Base-by-base conservation (phyloP, 2,888 invertebrate species). In the Pachydiplax longipennis region DNA sequence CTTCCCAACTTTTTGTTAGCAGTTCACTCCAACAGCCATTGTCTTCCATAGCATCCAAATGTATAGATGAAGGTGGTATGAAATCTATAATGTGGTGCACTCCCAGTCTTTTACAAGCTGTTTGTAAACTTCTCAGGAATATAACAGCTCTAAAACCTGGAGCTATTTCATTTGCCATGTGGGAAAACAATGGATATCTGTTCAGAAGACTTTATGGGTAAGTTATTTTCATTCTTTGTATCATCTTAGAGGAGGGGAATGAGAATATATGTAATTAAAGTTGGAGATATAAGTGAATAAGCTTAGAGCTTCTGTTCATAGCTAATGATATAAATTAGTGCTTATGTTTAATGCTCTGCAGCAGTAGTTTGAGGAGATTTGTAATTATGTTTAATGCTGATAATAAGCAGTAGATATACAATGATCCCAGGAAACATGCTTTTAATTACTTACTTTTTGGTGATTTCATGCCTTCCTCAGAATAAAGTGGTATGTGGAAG, bases 91-190 rank as follows among this genome's bases (percentile, higher is more conserved):
- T 37, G 37, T 87, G 87, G 87, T 87, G 58, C n/a, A 95, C 95
- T 8, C 95, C 95, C 12, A 93, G 93, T 91, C 93, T 95, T 18
- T 93, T 95, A 44, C 95, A 94, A 92, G 92, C 94, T 22, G 91
- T 94, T 48, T 94, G 94, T 81, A 93, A 93, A 91, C 93, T 95
- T 91, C 92, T 95, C 15, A 93, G 94, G 91, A 95, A 95, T 92
- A 92, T 95, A 81, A 92, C 95, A 82, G 92, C 93, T 25, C 92
- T 95, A 44, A 93, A 94, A 61, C 93, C 94, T 80, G 93, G 94
- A 37, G 93, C 53, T 15, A 37, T 87, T n/a, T 10, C 87, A 1
- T 90, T 80, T 80, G 80, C 90, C 5, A 87, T 87, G 87, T 87
- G 87, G 87, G 87, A 87, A 40, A 37, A 37, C 61, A 87, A 87